These are phyloP conservation scores for Drosophila rubida DNA, from an alignment of 2,888 invertebrate genomes.

Conservation along the genomic window DNA sequence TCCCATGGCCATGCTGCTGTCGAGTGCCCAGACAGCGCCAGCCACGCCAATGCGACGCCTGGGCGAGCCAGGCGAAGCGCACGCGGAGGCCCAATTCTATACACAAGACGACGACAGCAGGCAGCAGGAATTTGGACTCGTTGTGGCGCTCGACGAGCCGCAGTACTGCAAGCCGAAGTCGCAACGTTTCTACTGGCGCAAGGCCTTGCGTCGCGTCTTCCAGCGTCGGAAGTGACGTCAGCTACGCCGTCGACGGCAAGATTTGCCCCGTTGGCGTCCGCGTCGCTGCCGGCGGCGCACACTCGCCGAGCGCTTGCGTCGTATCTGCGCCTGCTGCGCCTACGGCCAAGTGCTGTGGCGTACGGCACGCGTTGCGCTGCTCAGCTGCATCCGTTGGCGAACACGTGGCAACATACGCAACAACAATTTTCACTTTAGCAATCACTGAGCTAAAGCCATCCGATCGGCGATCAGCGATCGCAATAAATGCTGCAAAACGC, in stretches of 20 bases:
- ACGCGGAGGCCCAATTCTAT: conserved; percentile 1
- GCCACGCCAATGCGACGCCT: conserved; percentile 56
- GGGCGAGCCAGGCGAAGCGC: neutral
- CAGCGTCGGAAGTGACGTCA: conserved; percentile 77
- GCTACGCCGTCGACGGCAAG: conserved; percentile 69
- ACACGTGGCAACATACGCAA: conserved; percentile 75
- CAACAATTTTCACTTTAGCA: conserved; percentile 72
- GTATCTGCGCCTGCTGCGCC: conserved; percentile 70
- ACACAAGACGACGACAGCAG: conserved; percentile 21
- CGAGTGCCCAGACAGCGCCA: conserved; percentile 63
- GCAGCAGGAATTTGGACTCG: conserved; percentile 37
- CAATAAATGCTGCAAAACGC: conserved; percentile 41
- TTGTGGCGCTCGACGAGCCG: conserved; percentile 40
- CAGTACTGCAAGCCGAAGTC: conserved; percentile 58
- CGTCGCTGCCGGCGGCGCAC: conserved; percentile 65
- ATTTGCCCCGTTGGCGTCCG: conserved; percentile 69
- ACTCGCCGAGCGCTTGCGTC: conserved; percentile 66
- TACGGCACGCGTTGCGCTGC: conserved; percentile 67
- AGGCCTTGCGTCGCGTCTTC: conserved; percentile 81
- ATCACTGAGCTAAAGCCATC: conserved; percentile 51
- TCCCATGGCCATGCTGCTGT: conserved; percentile 30
- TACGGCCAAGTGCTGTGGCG: conserved; percentile 67
- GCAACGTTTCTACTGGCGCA: conserved; percentile 82
- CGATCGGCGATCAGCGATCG: neutral
- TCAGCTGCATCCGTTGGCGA: conserved; percentile 77